A percentile compares a stretch with the other conserved stretches of the same genome.
phyloP scores from a whole-genome alignment of 2,113 vertebrate genomes.

The Microtus pennsylvanicus region DNA sequence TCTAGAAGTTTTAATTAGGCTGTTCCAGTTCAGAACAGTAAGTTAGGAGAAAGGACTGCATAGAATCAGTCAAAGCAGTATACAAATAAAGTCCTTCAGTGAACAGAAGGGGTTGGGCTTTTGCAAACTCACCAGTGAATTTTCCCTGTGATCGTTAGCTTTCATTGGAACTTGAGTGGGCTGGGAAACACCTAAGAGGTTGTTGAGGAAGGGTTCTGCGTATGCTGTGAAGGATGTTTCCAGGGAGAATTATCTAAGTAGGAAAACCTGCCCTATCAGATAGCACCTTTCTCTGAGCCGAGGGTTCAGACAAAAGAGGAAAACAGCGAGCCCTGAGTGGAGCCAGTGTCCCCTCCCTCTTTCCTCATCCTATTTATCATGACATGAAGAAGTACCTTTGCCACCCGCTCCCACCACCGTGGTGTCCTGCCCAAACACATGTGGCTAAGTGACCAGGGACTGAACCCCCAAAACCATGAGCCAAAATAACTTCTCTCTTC shows the following conservation, averaged over 20 bases:
- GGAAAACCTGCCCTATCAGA: neutral
- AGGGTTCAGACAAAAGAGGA: neutral
- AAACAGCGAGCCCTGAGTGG: neutral
- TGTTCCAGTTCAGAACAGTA: neutral
- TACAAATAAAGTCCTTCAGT: neutral
- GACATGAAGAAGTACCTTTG: too few species aligned
- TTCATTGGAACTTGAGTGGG: neutral
- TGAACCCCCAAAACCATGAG: neutral
- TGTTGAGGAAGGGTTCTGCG: neutral
- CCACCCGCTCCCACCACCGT: too few species aligned
- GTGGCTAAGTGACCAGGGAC: neutral
- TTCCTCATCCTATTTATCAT: neutral
- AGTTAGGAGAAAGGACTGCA: neutral
- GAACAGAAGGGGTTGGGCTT: neutral
- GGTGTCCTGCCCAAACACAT: neutral
- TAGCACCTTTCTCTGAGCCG: neutral
- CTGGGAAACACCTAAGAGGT: neutral
- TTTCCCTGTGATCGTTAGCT: neutral
- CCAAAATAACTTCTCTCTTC: neutral
- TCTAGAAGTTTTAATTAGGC: neutral
- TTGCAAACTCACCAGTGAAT: neutral
- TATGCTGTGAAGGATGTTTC: neutral
- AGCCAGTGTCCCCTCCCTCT: neutral
- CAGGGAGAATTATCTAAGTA: neutral
- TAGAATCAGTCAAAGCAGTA: neutral